A percentile compares a stretch with the other conserved stretches of the same genome.
Conservation (phyloP, 2,797 vertebrate genomes). For the Phrynocephalus vlangalii region DNA sequence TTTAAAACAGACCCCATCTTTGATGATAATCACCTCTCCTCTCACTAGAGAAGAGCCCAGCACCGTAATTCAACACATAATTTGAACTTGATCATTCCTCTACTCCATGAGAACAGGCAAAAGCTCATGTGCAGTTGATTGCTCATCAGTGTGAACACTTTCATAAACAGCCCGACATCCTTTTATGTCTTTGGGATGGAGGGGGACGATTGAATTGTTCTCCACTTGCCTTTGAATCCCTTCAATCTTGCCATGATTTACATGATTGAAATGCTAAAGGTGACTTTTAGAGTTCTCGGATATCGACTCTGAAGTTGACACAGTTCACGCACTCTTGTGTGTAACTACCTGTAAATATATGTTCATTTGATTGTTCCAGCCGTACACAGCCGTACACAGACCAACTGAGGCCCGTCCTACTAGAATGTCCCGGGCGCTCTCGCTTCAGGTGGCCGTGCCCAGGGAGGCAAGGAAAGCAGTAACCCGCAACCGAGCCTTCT, state of each 20-base stretch:
- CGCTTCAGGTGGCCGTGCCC: too few species aligned
- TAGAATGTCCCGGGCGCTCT: too few species aligned
- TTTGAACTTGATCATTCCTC: constrained; percentile 1
- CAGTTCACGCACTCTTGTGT: not conserved
- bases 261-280: not conserved
- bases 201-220: not conserved
- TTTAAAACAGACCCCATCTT: constrained; percentile 61
- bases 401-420: too few species aligned
- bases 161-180: not conserved
- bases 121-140: constrained; percentile 49
- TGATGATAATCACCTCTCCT: constrained; percentile 67
- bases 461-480: too few species aligned
- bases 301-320: not conserved
- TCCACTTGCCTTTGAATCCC: constrained; percentile 6
- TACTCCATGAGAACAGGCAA: constrained; percentile 26
- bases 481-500: too few species aligned
- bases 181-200: constrained; percentile 16
- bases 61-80: constrained; percentile 57
- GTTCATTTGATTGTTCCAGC: not conserved
- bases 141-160: constrained; percentile 54
- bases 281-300: not conserved
- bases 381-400: not conserved
- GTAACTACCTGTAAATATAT: not conserved
- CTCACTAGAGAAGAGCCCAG: constrained; percentile 35
- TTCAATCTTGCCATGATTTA: not conserved